These are phyloP conservation scores for Meteorus cinctellus DNA, from an alignment of 2,888 invertebrate species.

Conservation along the genomic window DNA sequence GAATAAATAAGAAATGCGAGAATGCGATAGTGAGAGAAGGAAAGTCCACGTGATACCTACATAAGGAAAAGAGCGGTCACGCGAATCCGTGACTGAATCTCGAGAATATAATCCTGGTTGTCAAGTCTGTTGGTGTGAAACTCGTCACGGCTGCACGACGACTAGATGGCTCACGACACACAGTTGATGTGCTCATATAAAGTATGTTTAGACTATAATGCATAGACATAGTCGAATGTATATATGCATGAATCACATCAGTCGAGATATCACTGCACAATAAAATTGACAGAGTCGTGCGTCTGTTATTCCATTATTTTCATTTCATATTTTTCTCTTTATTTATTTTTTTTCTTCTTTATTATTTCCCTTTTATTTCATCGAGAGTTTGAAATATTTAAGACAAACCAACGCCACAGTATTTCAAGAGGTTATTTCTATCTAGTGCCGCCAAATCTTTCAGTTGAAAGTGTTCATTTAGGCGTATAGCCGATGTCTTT, in stretches of 20 bases:
- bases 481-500: conserved; percentile 18
- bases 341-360: background rate
- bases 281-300: conserved; percentile 15
- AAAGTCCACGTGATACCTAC: conserved; percentile 20
- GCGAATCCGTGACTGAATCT: conserved; percentile 66
- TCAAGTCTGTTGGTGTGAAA: conserved; percentile 64
- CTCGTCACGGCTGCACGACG: conserved; percentile 57
- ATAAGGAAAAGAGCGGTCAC: conserved; percentile 54
- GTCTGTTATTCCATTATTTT: conserved; percentile 5
- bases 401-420: conserved; percentile 10
- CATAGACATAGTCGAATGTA: background rate
- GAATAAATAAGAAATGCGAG: background rate
- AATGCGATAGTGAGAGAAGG: conserved; percentile 4
- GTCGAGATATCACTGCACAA: conserved; percentile 6
- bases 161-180: conserved; percentile 16
- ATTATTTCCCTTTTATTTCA: background rate
- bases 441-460: conserved; percentile 23
- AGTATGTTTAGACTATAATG: conserved; percentile 9
- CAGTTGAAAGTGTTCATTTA: conserved; percentile 26
- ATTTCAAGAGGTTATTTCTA: conserved; percentile 22
- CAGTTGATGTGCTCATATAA: conserved; percentile 16
- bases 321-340: background rate
- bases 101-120: conserved; percentile 60
- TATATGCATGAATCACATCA: conserved; percentile 3
- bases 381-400: conserved; percentile 9